These are phyloP conservation scores for Rhogogaster chlorosoma DNA, from an alignment of 2,888 invertebrate genomes.

Conservation along the genomic window DNA sequence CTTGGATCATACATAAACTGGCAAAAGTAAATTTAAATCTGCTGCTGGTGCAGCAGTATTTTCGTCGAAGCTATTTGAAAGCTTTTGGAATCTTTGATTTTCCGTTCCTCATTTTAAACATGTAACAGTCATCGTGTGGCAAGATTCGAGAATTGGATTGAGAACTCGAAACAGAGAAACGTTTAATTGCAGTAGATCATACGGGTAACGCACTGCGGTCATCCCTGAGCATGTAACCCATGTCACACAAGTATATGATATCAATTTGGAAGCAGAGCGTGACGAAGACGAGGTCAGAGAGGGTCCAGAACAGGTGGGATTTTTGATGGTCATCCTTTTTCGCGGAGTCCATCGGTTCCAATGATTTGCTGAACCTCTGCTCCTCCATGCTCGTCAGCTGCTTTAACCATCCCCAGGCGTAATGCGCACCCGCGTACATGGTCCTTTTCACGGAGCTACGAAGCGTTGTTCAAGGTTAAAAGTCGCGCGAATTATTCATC, in stretches of 20 bases:
- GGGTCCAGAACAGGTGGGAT: background rate
- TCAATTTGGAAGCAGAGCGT: conserved; percentile 20
- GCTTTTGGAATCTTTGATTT: background rate
- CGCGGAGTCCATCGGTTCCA: background rate
- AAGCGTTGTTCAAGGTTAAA: background rate
- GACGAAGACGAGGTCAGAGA: conserved; percentile 14
- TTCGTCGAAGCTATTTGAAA: background rate
- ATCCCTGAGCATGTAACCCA: conserved; percentile 29
- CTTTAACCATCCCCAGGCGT: conserved; percentile 24
- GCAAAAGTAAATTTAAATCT: background rate
- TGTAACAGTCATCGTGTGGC: background rate
- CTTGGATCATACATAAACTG: background rate
- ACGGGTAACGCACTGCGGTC: background rate
- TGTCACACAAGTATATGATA: conserved; percentile 27
- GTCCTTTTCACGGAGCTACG: background rate
- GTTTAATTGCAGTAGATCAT: background rate
- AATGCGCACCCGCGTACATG: background rate
- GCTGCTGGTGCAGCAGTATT: background rate
- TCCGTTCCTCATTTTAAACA: background rate
- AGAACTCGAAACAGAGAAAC: background rate
- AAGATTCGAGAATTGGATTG: background rate
- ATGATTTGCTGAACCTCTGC: conserved; percentile 16
- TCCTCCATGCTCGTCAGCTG: background rate
- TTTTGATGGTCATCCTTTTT: background rate
- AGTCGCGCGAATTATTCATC: background rate